Evolutionary conservation across 2,797 vertebrate genomes (phyloP).

Genomic region (Poeciliopsis infans): DNA sequence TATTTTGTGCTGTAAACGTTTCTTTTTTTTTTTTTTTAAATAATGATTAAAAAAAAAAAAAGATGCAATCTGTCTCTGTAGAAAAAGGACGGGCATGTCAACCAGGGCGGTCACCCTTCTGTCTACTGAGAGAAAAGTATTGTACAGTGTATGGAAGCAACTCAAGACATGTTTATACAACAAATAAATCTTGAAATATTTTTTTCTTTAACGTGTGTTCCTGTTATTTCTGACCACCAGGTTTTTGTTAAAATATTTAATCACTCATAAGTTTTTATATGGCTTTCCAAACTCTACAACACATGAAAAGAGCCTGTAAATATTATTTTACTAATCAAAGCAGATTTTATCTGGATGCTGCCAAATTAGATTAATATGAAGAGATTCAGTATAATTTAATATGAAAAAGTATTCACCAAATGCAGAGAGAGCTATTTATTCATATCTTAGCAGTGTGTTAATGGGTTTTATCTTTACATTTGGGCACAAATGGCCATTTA

Average conservation of each 20-base stretch:
- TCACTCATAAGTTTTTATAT: neutral
- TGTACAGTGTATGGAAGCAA: conserved; percentile 89
- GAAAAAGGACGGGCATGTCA: conserved; percentile 86
- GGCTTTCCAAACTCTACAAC: no score
- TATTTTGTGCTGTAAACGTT: conserved; percentile 89
- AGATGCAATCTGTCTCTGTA: conserved; percentile 88
- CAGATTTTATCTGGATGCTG: no score
- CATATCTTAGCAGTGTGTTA: no score
- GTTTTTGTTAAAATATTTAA: neutral
- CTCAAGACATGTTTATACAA: conserved; percentile 97
- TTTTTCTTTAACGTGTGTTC: conserved; percentile 89
- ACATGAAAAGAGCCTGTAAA: no score
- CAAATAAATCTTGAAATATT: conserved; percentile 99
- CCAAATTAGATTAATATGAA: no score
- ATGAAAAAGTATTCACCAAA: no score
- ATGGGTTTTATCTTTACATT: no score
- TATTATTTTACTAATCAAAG: no score
- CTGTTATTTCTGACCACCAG: conserved; percentile 49
- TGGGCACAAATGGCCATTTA: no score
- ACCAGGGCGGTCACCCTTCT: conserved; percentile 89
- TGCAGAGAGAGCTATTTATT: no score
- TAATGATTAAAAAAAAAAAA: conserved; percentile 1
- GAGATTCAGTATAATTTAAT: no score
- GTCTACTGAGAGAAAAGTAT: conserved; percentile 91
- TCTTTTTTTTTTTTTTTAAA: conserved; percentile 32